These are phyloP conservation scores for Hassar affinis DNA, from an alignment of 2,113 vertebrate genomes.

Conservation along the genomic window DNA sequence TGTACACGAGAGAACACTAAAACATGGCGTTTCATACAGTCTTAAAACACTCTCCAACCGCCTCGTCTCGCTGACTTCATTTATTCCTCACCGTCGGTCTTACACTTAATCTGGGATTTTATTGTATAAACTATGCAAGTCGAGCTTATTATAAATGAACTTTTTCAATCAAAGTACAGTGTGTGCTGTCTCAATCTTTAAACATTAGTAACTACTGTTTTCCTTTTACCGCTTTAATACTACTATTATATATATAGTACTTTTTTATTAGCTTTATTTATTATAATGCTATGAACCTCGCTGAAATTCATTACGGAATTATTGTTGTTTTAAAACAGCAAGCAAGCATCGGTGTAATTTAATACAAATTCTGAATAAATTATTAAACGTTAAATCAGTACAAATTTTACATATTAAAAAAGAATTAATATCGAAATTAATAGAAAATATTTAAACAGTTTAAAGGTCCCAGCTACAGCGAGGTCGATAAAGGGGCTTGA, in stretches of 20 bases:
- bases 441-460: not conserved
- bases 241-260: no score
- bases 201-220: not conserved
- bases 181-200: conserved; percentile 9
- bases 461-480: not conserved
- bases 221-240: not conserved
- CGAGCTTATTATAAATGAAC: conserved; percentile 14
- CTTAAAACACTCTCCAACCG: conserved; percentile 37
- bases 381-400: not conserved
- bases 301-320: not conserved
- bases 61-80: not conserved
- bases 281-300: not conserved
- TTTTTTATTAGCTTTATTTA: not conserved
- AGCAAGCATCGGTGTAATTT: not conserved
- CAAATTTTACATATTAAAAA: not conserved
- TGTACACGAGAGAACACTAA: conserved; percentile 41
- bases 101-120: conserved; percentile 14
- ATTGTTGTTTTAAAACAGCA: no score
- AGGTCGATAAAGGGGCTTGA: not conserved
- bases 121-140: conserved; percentile 47
- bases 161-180: not conserved
- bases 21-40: conserved; percentile 22
- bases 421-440: no score
- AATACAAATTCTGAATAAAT: not conserved
- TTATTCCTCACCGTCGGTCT: not conserved